Evolutionary conservation across 2,888 invertebrate species (phyloP).

Genomic region (Tortricodes alternella): DNA sequence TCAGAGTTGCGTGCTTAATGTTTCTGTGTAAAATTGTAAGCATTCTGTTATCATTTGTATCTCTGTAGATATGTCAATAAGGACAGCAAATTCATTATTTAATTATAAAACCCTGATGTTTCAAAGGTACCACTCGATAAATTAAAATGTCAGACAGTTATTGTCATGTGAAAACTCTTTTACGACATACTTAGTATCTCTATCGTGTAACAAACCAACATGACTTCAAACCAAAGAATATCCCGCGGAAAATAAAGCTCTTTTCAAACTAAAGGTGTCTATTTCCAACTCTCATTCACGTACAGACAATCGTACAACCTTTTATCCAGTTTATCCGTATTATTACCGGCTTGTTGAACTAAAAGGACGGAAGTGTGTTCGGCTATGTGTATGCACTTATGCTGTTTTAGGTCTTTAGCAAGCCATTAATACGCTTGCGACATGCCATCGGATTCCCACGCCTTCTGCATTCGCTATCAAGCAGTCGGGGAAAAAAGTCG

Average conservation of each 20-base stretch:
- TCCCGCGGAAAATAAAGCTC: background rate
- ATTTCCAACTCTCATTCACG: constrained; percentile 17
- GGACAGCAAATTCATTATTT: no score
- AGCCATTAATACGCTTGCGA: constrained; percentile 31
- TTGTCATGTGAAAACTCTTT: no score
- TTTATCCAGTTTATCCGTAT: background rate
- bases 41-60: no score
- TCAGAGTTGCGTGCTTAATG: background rate
- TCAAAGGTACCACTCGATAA: no score
- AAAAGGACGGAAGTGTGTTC: background rate
- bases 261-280: background rate
- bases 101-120: no score
- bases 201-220: background rate
- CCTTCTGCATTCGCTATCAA: constrained; percentile 26
- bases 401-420: background rate
- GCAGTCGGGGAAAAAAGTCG: background rate
- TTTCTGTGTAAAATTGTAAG: background rate
- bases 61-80: no score
- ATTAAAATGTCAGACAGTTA: no score
- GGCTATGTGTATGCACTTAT: background rate
- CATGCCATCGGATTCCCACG: constrained; percentile 45
- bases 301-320: constrained; percentile 9
- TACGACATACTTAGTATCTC: no score
- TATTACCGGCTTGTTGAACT: background rate
- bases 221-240: background rate